Conservation (phyloP, 2,888 invertebrate species). For the Tupiocoris notatus region DNA sequence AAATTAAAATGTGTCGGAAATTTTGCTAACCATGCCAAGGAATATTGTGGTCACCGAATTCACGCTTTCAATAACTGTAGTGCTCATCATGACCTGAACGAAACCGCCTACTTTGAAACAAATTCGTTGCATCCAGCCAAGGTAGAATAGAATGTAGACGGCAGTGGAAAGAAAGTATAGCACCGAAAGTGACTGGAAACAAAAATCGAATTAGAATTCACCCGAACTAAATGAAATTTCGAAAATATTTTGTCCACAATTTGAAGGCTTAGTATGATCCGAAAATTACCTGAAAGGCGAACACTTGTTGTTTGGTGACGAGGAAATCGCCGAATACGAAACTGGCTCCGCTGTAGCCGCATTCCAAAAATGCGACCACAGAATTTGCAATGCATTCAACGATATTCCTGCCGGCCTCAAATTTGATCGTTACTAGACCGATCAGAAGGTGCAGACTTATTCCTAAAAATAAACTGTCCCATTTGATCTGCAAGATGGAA, state of each 20-base stretch:
- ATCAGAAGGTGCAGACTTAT: slow-evolving; percentile 79
- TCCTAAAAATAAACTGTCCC: slow-evolving; percentile 79
- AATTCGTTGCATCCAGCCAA: slow-evolving; percentile 84
- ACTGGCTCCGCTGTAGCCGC: slow-evolving; percentile 72
- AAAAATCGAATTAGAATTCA: too few species aligned
- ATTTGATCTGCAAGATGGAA: slow-evolving; percentile 60
- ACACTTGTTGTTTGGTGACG: slow-evolving; percentile 62
- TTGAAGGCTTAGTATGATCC: not conserved
- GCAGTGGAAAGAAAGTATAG: slow-evolving; percentile 92
- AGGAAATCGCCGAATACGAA: slow-evolving; percentile 80
- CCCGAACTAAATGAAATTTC: too few species aligned
- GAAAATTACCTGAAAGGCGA: slow-evolving; percentile 75
- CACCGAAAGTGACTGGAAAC: slow-evolving; percentile 76
- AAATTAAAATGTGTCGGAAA: too few species aligned
- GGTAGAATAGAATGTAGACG: slow-evolving; percentile 84
- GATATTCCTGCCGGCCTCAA: slow-evolving; percentile 72
- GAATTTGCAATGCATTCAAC: slow-evolving; percentile 68
- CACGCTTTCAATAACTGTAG: slow-evolving; percentile 92
- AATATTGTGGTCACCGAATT: slow-evolving; percentile 92
- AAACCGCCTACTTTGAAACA: slow-evolving; percentile 77
- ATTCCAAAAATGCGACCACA: slow-evolving; percentile 74
- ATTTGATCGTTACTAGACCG: slow-evolving; percentile 80
- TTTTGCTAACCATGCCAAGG: slow-evolving; percentile 78
- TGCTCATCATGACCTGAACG: slow-evolving; percentile 70
- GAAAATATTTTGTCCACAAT: not conserved